Evolutionary conservation across 1,140 invertebrate genomes (phyloP).

Genomic region (Trichogramma pretiosum): DNA sequence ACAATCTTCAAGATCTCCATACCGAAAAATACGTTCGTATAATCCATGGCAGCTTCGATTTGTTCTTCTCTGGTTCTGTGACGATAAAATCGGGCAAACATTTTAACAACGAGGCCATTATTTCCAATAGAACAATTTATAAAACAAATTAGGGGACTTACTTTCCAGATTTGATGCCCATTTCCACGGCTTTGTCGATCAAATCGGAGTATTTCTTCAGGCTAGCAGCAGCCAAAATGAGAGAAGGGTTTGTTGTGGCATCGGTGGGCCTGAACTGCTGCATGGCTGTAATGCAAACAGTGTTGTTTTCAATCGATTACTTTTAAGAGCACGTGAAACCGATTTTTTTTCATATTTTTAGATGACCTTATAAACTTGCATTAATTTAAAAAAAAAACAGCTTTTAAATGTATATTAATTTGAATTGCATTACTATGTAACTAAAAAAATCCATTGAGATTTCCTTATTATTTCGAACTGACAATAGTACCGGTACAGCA

Average conservation of each 20-base stretch:
- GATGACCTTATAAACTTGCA: too few relatives aligned
- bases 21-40: conserved; percentile 92
- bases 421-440: neutral
- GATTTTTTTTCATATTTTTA: too few relatives aligned
- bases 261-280: conserved; percentile 96
- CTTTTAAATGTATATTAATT: too few relatives aligned
- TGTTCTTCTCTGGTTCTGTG: conserved; percentile 60
- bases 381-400: neutral
- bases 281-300: conserved; percentile 67
- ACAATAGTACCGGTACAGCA: too few relatives aligned
- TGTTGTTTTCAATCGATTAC: conserved; percentile 13
- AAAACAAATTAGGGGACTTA: conserved; percentile 35
- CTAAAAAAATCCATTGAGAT: neutral
- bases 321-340: too few relatives aligned
- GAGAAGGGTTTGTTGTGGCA: conserved; percentile 97
- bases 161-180: conserved; percentile 66
- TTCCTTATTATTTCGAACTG: too few relatives aligned
- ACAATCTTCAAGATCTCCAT: conserved; percentile 96
- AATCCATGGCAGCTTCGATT: conserved; percentile 76
- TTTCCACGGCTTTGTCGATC: conserved; percentile 81
- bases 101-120: too few relatives aligned
- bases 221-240: conserved; percentile 86
- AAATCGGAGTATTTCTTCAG: conserved; percentile 85
- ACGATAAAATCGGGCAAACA: too few relatives aligned
- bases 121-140: conserved; percentile 7